phyloP scores from a whole-genome alignment of 2,797 vertebrate genomes.

The Falco biarmicus region DNA sequence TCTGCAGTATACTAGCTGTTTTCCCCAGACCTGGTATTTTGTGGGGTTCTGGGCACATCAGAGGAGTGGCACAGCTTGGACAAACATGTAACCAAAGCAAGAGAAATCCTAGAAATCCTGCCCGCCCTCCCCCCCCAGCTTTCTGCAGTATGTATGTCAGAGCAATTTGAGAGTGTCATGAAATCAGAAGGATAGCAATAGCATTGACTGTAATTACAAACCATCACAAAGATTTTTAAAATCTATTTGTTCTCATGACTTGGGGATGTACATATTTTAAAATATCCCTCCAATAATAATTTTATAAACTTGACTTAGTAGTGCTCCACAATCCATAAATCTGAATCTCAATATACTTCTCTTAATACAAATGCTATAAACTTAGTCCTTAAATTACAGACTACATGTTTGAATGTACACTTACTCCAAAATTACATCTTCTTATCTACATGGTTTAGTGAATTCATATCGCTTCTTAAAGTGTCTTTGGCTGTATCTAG shows the following conservation, averaged over 20 bases:
- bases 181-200: not conserved
- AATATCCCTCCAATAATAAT: not conserved
- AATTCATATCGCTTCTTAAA: not conserved
- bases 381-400: not conserved
- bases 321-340: not conserved
- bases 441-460: not conserved
- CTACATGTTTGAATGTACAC: not conserved
- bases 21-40: not conserved
- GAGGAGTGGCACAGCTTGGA: not conserved
- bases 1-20: not conserved
- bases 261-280: not conserved
- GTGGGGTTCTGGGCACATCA: not conserved
- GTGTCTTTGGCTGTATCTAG: not conserved
- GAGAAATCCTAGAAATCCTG: too few species aligned
- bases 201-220: not conserved
- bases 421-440: not conserved
- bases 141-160: not conserved
- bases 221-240: not conserved
- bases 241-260: not conserved
- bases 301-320: not conserved
- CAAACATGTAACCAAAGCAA: not conserved
- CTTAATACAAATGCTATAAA: not conserved
- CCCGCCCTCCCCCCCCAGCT: not conserved
- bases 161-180: not conserved
- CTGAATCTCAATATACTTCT: not conserved